These are phyloP conservation scores for Aphelinus atriplicis DNA, from an alignment of 1,140 invertebrate species.

Conservation along the genomic window DNA sequence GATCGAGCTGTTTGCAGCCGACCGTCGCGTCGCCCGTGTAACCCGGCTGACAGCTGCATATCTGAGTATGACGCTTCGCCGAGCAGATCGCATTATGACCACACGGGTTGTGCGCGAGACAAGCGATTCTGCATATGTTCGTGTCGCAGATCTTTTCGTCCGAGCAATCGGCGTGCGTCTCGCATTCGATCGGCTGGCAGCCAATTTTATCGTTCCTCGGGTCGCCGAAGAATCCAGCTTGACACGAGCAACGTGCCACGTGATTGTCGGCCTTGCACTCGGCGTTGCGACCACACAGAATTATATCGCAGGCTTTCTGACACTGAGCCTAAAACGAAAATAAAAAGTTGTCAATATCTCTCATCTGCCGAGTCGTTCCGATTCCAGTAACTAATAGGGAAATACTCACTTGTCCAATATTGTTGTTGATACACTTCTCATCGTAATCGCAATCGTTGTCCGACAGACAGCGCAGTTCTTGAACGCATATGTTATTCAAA, in stretches of 20 bases:
- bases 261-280: conserved; percentile 78
- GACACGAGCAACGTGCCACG: conserved; percentile 78
- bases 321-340: conserved; percentile 70
- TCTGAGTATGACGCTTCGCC: conserved; percentile 76
- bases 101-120: conserved; percentile 81
- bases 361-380: too few relatives aligned
- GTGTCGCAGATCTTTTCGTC: conserved; percentile 84
- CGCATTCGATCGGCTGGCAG: conserved; percentile 82
- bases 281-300: conserved; percentile 84
- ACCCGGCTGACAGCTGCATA: conserved; percentile 86
- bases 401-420: conserved; percentile 68
- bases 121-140: conserved; percentile 85
- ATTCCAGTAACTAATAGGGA: neutral
- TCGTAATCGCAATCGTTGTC: conserved; percentile 76
- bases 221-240: conserved; percentile 81
- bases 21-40: conserved; percentile 80
- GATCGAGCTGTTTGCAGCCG: conserved; percentile 81
- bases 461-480: conserved; percentile 77
- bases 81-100: conserved; percentile 85
- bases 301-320: conserved; percentile 74
- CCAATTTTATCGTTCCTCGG: conserved; percentile 76
- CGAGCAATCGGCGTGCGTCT: conserved; percentile 76
- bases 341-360: neutral
- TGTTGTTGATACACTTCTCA: conserved; percentile 76
- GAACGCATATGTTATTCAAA: conserved; percentile 82